Conservation (phyloP, 2,797 vertebrate species). For the Myotis daubentonii region DNA sequence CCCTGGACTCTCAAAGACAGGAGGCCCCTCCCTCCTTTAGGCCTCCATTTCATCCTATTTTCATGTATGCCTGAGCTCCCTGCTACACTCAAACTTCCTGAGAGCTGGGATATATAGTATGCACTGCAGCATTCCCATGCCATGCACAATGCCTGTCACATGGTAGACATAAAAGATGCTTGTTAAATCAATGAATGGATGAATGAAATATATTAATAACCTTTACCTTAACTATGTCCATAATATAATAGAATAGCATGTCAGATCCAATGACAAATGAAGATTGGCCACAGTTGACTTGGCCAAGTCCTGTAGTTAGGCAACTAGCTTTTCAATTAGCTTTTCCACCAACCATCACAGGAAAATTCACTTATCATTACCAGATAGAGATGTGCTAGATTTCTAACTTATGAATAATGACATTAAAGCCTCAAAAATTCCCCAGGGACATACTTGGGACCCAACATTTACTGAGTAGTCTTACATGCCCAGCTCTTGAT, state of each 20-base stretch:
- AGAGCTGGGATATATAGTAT: not conserved
- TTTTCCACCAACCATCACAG: not conserved
- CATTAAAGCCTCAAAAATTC: conserved; percentile 23
- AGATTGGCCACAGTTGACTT: not conserved
- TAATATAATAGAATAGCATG: not conserved
- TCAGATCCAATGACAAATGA: conserved; percentile 4
- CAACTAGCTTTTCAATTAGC: not conserved
- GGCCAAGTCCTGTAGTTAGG: not conserved
- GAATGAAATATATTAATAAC: not conserved
- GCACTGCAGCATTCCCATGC: not conserved
- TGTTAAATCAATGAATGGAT: not conserved
- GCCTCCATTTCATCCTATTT: not conserved
- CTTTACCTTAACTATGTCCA: not conserved
- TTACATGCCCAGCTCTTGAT: not conserved
- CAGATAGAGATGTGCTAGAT: not conserved
- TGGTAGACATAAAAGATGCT: not conserved
- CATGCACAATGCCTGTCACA: not conserved
- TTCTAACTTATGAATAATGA: conserved; percentile 19
- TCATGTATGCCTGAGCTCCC: not conserved
- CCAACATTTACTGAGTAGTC: not conserved
- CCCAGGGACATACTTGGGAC: not conserved
- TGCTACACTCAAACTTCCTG: not conserved
- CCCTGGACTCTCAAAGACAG: not conserved
- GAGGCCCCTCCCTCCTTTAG: not conserved
- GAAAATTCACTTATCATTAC: conserved; percentile 27